Conservation (phyloP, 2,113 vertebrate genomes). For the Perca fluviatilis region DNA sequence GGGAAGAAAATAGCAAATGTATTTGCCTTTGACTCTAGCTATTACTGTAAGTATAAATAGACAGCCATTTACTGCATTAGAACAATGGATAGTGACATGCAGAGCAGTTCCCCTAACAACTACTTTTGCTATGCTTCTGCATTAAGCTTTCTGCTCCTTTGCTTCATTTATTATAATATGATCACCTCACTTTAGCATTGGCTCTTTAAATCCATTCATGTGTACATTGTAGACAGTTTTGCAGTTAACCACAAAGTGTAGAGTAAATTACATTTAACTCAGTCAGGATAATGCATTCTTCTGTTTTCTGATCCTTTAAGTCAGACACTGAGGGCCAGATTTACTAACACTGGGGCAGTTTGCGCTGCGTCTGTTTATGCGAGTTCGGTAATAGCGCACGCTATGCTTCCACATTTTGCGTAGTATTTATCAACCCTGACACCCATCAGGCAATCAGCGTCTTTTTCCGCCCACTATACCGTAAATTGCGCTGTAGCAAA, state of each 20-base stretch:
- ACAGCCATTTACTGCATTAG: not conserved
- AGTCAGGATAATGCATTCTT: not conserved
- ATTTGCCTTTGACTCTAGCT: slow-evolving; percentile 5
- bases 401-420: too few species aligned
- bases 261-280: not conserved
- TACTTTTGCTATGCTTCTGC: not conserved
- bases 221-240: not conserved
- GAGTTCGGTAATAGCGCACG: too few species aligned
- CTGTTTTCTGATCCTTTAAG: slow-evolving; percentile 1
- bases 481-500: too few species aligned
- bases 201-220: not conserved
- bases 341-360: too few species aligned
- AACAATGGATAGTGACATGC: slow-evolving; percentile 1
- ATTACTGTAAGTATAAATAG: slow-evolving; percentile 29
- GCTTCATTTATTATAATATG: not conserved
- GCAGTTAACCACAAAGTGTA: not conserved
- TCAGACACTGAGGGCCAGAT: not conserved
- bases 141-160: not conserved
- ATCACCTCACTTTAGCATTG: not conserved
- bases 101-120: not conserved
- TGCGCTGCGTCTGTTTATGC: too few species aligned
- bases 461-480: too few species aligned
- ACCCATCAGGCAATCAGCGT: too few species aligned
- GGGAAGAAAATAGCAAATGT: slow-evolving; percentile 27
- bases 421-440: too few species aligned